Evolutionary conservation across 2,797 vertebrate genomes (phyloP), one percentile per base, ranked within the genome.

Genomic region (Halcyon leucocephala): DNA sequence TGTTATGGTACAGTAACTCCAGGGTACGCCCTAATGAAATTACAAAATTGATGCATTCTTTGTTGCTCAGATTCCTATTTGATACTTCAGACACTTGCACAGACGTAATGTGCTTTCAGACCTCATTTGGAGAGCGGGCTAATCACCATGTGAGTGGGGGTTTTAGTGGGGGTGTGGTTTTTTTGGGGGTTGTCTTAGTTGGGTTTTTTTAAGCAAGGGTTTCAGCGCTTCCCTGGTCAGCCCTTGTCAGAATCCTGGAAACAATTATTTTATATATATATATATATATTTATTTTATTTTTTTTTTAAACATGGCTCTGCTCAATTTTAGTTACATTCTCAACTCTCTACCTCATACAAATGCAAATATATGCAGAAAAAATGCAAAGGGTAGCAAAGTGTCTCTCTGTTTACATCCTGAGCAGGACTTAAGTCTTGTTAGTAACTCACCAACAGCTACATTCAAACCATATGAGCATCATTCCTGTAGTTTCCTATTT

Each of bases 281-380:
- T 37, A 18, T 42, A 42, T 42, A 6, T 46, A 10, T 20, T 20
- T 44, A 4, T 44, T 44, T 35, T 48, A 15, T 35, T 35, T 60
- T 37, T 73, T n/a, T 52, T 55, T 51, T 80, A 44, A 65, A 51
- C 33, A 29, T 65, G 35, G 19, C 12, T 86, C n/a, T 78, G 65
- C 9, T 72, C 22, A 25, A 49, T 71, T 93, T 77, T 70, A 89
- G 60, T 46, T 81, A 69, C 10, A 18, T 80, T 92, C 57, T 87
- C 87, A 86, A 89, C 74, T 92, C 86, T 67, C 21, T 11, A 33
- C 29, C 19, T 90, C 61, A 78, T 71, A 73, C 18, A 93, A 95
- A 91, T 78, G 52, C 37, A 89, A 87, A 85, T 31, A 2, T 52
- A 82, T 49, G 69, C 54, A 58, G 29, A 62, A 97, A 92, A 93